phyloP scores from a whole-genome alignment of 2,797 vertebrate species.

The Buphagus erythrorhynchus region DNA sequence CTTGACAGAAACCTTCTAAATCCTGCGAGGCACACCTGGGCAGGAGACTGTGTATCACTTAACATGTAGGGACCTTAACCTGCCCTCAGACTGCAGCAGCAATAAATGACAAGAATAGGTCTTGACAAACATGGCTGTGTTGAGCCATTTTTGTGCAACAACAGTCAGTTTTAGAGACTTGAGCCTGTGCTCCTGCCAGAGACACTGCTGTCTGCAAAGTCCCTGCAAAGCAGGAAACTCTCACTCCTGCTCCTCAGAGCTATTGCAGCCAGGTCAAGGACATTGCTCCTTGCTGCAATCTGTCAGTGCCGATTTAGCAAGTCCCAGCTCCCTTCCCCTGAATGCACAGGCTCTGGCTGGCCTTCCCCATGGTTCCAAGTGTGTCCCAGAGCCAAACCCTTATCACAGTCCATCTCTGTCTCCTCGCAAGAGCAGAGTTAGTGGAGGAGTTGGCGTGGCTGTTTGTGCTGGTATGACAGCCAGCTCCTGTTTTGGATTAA shows the following conservation, averaged over 20 bases:
- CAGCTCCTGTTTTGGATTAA: slow-evolving; percentile 46
- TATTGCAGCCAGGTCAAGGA: slow-evolving; percentile 7
- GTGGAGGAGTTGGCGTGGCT: not conserved
- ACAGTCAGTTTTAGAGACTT: not conserved
- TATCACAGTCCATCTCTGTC: not conserved
- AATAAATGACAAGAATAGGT: not conserved
- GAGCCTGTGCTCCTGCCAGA: not conserved
- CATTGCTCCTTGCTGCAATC: not conserved
- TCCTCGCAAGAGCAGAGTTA: not conserved
- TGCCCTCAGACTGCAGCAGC: not conserved
- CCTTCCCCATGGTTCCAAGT: not conserved
- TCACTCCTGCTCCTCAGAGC: not conserved
- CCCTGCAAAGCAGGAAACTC: not conserved
- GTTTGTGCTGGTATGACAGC: slow-evolving; percentile 5
- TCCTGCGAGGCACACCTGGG: not conserved
- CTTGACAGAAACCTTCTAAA: not conserved
- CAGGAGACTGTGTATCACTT: not conserved
- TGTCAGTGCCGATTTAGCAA: not conserved
- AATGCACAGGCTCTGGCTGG: not conserved
- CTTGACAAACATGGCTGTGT: not conserved
- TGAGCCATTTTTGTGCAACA: not conserved
- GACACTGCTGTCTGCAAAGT: not conserved
- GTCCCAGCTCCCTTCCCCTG: not conserved
- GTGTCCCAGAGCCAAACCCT: not conserved
- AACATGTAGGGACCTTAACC: not conserved